Evolutionary conservation across 2,113 vertebrate genomes (phyloP), one percentile per base, ranked within the genome.

Genomic region (Sylvia atricapilla): DNA sequence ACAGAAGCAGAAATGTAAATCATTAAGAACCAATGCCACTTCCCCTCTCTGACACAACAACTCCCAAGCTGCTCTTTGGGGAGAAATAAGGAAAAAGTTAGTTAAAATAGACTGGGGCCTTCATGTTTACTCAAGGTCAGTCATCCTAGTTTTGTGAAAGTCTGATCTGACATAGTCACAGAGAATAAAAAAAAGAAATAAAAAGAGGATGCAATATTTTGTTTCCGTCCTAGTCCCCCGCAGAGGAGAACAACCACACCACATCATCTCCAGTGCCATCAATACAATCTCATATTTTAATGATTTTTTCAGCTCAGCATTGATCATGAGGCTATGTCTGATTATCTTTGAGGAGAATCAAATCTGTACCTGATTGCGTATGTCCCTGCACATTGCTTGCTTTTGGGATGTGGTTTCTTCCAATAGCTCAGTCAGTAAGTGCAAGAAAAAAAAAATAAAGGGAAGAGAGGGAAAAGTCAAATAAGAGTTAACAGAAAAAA

Each of bases 11-110:
- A 94, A 93, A 64, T 47, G 2, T 31, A 31, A 63, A 79, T 68
- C 2, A 13, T 31, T 37, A 55, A 47, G 7, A 35, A 90, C 7
- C 3, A 49, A 15, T 1, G 6, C 6, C 6, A 1, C 7, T 39
- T 59, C 3, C 39, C 15, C 23, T 5, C 10, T 70, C 19, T 56
- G 33, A 67, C 11, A 7, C 19, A 33, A 44, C 11, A 68, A 47
- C 41, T 44, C 15, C 8, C 9, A 84, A 78, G 46, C 8, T 78
- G 5, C 7, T 22, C 7, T 62, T 25, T 50, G 20, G 18, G 7
- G 9, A 69, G 75, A 82, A 64, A 41, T 7, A 28, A 52, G 15
- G 14, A 21, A 60, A 78, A 77, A 46, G 2, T 9, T 46, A 22
- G 3, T 47, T 69, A 76, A 62, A 25, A 41, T 17, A 73, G 24